These are phyloP conservation scores for Clivina fossor DNA, from an alignment of 2,888 invertebrate genomes.

Conservation along the genomic window DNA sequence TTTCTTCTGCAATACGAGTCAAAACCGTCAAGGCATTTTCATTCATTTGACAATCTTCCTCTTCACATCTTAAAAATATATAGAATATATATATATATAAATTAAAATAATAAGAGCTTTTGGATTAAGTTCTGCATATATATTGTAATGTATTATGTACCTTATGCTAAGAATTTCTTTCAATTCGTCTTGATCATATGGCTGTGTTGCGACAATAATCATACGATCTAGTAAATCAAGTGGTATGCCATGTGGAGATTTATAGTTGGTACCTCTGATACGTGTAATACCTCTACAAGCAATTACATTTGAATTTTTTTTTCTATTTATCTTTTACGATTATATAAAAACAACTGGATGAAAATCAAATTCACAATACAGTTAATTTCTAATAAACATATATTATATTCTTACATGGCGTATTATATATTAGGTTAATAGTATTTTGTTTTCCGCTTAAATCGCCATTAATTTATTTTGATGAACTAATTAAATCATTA, in stretches of 20 bases:
- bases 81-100: background rate
- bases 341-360: too few species aligned
- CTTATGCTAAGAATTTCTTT: conserved; percentile 88
- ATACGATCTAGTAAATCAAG: conserved; percentile 93
- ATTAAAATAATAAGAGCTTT: conserved; percentile 1
- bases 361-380: too few species aligned
- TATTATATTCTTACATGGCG: too few species aligned
- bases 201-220: conserved; percentile 89
- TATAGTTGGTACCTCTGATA: conserved; percentile 92
- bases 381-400: too few species aligned
- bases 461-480: too few species aligned
- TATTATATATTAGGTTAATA: too few species aligned
- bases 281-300: conserved; percentile 72
- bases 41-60: conserved; percentile 95
- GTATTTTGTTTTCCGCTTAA: too few species aligned
- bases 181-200: conserved; percentile 86
- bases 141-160: too few species aligned
- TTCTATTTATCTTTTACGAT: too few species aligned
- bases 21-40: conserved; percentile 87
- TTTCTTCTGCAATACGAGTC: conserved; percentile 89
- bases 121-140: too few species aligned
- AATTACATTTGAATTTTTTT: too few species aligned
- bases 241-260: conserved; percentile 96
- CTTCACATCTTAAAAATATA: conserved; percentile 75
- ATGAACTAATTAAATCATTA: too few species aligned